A percentile compares a stretch with the other conserved stretches of the same genome.
These are phyloP conservation scores for Coregonus ussuriensis DNA, from an alignment of 2,797 vertebrate genomes.

Conservation along the genomic window DNA sequence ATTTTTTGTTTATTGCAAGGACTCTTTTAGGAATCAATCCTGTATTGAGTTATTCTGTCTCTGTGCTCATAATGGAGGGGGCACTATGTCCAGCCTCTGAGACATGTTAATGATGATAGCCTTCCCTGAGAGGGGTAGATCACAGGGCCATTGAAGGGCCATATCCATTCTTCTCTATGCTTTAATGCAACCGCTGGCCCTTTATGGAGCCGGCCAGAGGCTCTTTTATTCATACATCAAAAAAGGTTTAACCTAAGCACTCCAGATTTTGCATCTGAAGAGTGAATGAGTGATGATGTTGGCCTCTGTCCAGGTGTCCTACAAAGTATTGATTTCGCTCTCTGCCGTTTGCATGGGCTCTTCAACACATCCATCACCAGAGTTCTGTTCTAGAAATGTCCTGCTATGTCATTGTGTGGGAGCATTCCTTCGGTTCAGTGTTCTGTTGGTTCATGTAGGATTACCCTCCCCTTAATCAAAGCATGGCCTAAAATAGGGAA, in stretches of 20 bases:
- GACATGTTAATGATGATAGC: constrained; percentile 47
- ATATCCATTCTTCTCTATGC: constrained; percentile 18
- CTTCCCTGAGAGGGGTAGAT: constrained; percentile 26
- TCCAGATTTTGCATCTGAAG: constrained; percentile 36
- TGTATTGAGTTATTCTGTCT: constrained; percentile 45
- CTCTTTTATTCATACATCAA: constrained; percentile 45
- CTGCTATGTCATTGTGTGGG: neutral
- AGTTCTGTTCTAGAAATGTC: constrained; percentile 24
- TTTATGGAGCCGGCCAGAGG: constrained; percentile 28
- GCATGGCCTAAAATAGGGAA: neutral
- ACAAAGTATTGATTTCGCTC: constrained; percentile 44
- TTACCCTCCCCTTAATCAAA: constrained; percentile 4
- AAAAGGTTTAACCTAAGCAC: constrained; percentile 14
- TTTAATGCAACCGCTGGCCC: constrained; percentile 34
- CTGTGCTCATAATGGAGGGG: constrained; percentile 37
- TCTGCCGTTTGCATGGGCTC: constrained; percentile 37
- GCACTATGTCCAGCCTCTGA: constrained; percentile 25
- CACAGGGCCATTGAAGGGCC: constrained; percentile 1
- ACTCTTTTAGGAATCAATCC: constrained; percentile 46
- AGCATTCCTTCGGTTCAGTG: neutral
- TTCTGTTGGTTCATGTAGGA: neutral
- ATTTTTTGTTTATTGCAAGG: constrained; percentile 31
- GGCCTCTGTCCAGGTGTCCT: constrained; percentile 44
- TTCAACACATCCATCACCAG: constrained; percentile 45
- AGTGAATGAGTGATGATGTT: constrained; percentile 33